Conservation (phyloP, 2,797 vertebrate genomes). For the Acrossocheilus fasciatus region DNA sequence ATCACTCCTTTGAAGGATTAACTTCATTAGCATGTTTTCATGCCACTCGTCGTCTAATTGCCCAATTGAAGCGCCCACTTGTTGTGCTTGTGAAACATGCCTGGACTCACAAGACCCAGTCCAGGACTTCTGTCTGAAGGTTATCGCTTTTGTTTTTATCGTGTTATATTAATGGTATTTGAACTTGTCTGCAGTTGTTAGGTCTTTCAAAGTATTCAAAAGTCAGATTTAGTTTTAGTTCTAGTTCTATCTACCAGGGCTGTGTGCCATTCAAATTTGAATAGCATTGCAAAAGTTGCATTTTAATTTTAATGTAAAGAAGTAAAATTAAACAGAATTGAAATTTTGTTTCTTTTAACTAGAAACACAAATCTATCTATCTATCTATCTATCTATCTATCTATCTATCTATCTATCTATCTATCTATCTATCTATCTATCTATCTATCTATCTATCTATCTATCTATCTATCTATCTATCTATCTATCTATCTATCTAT, state of each 20-base stretch:
- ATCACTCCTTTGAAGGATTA: constrained; percentile 76
- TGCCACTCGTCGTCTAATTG: constrained; percentile 75
- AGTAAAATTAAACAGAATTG: no score
- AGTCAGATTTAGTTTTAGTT: not conserved
- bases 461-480: no score
- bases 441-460: no score
- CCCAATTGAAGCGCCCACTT: constrained; percentile 68
- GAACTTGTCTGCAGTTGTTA: not conserved
- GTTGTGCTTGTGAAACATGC: constrained; percentile 67
- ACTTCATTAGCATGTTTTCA: constrained; percentile 77
- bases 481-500: no score
- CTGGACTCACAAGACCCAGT: constrained; percentile 53
- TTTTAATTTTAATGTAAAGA: no score
- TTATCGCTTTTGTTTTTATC: constrained; percentile 16
- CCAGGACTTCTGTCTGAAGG: constrained; percentile 36
- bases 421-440: no score
- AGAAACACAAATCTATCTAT: no score
- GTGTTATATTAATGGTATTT: not conserved
- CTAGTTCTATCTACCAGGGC: not conserved
- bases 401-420: no score
- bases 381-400: no score
- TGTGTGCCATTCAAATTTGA: not conserved
- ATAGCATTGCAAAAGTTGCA: no score
- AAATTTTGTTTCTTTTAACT: no score
- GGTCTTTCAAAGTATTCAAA: not conserved